Evolutionary conservation across 2,888 invertebrate species (phyloP), one percentile per base, ranked within the genome.

Genomic region (Eremobia ochroleuca): DNA sequence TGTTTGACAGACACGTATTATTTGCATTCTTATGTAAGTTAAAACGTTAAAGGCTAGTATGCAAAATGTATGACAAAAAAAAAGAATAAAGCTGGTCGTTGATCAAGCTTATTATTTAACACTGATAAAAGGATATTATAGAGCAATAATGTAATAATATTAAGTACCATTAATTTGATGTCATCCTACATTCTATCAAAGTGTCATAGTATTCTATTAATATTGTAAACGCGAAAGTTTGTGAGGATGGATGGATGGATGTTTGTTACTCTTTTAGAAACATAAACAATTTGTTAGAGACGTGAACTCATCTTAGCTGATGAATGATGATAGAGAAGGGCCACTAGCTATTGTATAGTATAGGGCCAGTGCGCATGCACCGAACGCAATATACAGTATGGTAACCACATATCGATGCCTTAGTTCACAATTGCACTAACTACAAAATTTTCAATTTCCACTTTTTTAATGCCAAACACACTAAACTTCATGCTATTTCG

Each of bases 91-190:
- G 2, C 31, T 40, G 21, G 18, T 61, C 21, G 49, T 52, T 61
- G 34, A 61, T 66, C 8, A 40, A 66, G 31, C 5, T 43, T 52
- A 37, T 46, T 37, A 46, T 34, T 59, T 6, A 15, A 52, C 15
- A 55, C n/a, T 28, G 28, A 21, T 28, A n/a, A 52, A 61, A 37
- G 0, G 31, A 43, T 28, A 21, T 28, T 58, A n/a, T 18, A 6
- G 13, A 46, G 34, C 4, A 3, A 58, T 49, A 77, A 37, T 64
- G 4, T 21, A 34, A 52, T 40, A 13, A 46, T 55, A 43, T 28
- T 77, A 21, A 28, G 18, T 43, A 13, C 11, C n/a, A 55, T 69
- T n/a, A n/a, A n/a, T n/a, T 49, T 64, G 37, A 79, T 31, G 31
- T 49, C 15, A 62, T 43, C 31, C 21, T 62, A 4, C n/a, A 11